Percentiles rank a stretch among this genome's conserved stretches.
Evolutionary conservation across 1,140 invertebrate species (phyloP).

Genomic region (Musca vetustissima): DNA sequence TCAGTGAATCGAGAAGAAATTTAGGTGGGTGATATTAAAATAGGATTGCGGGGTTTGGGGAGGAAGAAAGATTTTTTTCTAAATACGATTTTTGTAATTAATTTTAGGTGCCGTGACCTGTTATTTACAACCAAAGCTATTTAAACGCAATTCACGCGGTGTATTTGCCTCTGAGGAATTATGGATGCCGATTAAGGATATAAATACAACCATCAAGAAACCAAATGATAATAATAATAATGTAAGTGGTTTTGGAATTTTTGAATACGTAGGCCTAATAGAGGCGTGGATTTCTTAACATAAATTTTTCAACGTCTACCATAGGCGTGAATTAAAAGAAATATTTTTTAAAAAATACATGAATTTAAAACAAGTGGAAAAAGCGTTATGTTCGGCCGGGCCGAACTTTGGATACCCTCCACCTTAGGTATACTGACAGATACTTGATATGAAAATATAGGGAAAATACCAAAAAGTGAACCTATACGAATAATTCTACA

Average conservation of each 20-base stretch:
- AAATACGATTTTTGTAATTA: not conserved
- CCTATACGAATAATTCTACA: too few species aligned
- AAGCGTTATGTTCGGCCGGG: too few species aligned
- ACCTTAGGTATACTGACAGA: too few species aligned
- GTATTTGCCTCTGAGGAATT: constrained; percentile 72
- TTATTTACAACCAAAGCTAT: constrained; percentile 69
- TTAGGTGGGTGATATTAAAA: constrained; percentile 35
- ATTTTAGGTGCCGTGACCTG: constrained; percentile 67
- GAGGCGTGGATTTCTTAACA: too few species aligned
- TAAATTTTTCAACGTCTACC: too few species aligned
- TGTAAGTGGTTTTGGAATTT: constrained; percentile 1
- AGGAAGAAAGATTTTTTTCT: not conserved
- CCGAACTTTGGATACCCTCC: too few species aligned
- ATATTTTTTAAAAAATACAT: too few species aligned
- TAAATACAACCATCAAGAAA: constrained; percentile 57
- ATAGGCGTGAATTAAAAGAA: too few species aligned
- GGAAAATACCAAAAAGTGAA: too few species aligned
- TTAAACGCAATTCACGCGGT: constrained; percentile 64
- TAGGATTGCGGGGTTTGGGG: not conserved
- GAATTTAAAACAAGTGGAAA: too few species aligned
- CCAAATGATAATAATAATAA: constrained; percentile 40
- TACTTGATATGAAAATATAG: too few species aligned
- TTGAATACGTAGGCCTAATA: too few species aligned
- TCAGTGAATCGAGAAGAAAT: constrained; percentile 50
- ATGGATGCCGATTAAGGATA: constrained; percentile 72